Percentiles rank a stretch among this genome's conserved stretches.
Evolutionary conservation across 2,113 vertebrate genomes (phyloP).

Genomic region (Gallinago paraguaiae): DNA sequence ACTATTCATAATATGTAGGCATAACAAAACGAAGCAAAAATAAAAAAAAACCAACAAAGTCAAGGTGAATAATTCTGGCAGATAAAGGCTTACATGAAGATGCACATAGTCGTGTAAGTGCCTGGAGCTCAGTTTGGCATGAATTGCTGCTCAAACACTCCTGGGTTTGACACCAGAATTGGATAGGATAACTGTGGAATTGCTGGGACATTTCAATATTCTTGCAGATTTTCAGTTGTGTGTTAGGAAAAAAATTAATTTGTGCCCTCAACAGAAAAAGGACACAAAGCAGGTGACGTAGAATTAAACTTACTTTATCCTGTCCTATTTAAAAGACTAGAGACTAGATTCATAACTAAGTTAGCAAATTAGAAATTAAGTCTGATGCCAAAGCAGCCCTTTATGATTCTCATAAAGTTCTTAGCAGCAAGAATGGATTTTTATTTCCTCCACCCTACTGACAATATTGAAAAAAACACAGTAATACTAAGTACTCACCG

Average conservation of each 20-base stretch:
- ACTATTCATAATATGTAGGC: background rate
- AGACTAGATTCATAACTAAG: background rate
- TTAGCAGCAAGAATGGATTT: background rate
- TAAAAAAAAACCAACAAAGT: background rate
- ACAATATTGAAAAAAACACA: background rate
- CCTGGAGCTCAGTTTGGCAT: background rate
- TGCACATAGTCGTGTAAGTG: background rate
- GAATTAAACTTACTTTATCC: background rate
- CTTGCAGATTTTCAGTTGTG: background rate
- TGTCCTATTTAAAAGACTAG: background rate
- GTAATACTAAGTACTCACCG: background rate
- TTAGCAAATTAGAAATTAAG: background rate
- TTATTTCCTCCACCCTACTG: background rate
- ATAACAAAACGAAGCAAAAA: background rate
- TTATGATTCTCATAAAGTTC: background rate
- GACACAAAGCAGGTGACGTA: background rate
- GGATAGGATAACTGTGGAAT: background rate
- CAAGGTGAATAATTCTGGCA: background rate
- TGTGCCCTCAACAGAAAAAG: background rate
- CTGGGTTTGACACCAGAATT: background rate
- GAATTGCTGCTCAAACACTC: background rate
- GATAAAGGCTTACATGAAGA: background rate
- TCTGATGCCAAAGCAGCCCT: background rate
- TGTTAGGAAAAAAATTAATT: background rate
- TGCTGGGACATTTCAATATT: background rate